Percentiles rank a stretch among this genome's conserved stretches.
phyloP scores from a whole-genome alignment of 2,888 invertebrate genomes.

The Idaea aversata region DNA sequence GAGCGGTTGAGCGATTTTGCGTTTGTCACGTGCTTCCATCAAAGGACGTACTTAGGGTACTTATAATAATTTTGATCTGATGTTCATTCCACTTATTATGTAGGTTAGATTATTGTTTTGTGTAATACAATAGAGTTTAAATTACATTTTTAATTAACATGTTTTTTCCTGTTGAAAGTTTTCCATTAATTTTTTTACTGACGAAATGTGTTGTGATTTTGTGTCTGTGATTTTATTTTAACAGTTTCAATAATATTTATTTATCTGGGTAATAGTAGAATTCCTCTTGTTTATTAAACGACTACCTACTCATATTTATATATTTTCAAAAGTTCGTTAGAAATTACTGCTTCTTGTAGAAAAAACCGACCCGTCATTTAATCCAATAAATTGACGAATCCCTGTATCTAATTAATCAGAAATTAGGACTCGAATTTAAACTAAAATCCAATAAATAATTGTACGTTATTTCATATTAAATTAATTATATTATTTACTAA shows the following conservation, averaged over 20 bases:
- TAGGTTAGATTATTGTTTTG: neutral
- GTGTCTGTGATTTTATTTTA: too few relatives aligned
- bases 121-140: neutral
- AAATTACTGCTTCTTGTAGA: too few relatives aligned
- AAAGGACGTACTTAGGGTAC: slow-evolving; percentile 11
- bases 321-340: too few relatives aligned
- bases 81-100: neutral
- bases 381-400: too few relatives aligned
- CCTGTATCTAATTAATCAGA: too few relatives aligned
- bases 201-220: neutral
- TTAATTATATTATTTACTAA: too few relatives aligned
- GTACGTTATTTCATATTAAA: too few relatives aligned
- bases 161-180: neutral
- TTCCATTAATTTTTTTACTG: neutral
- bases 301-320: too few relatives aligned
- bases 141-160: neutral
- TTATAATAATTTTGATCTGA: slow-evolving; percentile 5
- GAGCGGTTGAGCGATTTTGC: slow-evolving; percentile 33
- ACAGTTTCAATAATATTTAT: too few relatives aligned
- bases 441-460: too few relatives aligned
- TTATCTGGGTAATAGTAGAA: neutral
- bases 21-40: slow-evolving; percentile 34
- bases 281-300: neutral
- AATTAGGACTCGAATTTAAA: too few relatives aligned
- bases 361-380: too few relatives aligned